Evolutionary conservation across 2,888 invertebrate species (phyloP).

Genomic region (Limnephilus auricula): DNA sequence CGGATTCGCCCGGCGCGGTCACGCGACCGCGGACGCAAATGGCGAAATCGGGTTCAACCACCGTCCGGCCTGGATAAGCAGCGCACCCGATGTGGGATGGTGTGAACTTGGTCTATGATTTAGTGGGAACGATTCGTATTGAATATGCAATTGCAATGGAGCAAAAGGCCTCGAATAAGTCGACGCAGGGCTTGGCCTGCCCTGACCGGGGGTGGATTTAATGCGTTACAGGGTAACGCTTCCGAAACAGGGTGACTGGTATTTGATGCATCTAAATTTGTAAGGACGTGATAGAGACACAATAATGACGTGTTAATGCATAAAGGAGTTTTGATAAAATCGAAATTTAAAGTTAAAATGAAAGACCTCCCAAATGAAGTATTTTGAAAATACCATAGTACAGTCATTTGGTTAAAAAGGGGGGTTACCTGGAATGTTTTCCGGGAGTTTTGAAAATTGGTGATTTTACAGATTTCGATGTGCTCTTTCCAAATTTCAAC

Average conservation of each 20-base stretch:
- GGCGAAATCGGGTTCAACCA: background rate
- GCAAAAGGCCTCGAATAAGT: slow-evolving; percentile 10
- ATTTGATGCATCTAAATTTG: background rate
- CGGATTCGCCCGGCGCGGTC: slow-evolving; percentile 3
- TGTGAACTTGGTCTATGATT: slow-evolving; percentile 45
- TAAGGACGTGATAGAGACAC: background rate
- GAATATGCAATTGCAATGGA: slow-evolving; percentile 29
- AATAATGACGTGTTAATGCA: too few relatives aligned
- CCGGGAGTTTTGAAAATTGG: too few relatives aligned
- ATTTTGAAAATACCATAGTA: too few relatives aligned
- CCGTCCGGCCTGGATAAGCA: slow-evolving; percentile 1
- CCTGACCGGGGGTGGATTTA: background rate
- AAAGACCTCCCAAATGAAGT: background rate
- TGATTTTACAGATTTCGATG: too few relatives aligned
- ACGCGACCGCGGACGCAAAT: slow-evolving; percentile 31
- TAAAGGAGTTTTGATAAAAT: background rate
- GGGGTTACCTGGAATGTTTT: too few relatives aligned
- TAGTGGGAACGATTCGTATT: slow-evolving; percentile 45
- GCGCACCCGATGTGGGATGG: slow-evolving; percentile 26
- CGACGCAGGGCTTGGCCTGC: background rate
- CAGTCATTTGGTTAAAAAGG: too few relatives aligned
- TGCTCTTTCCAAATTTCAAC: too few relatives aligned
- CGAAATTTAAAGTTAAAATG: background rate
- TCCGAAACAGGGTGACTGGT: background rate
- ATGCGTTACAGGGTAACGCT: background rate